Percentiles rank a stretch among this genome's conserved stretches.
Evolutionary conservation across 2,113 vertebrate genomes (phyloP).

Genomic region (Ivindomyrus marchei): DNA sequence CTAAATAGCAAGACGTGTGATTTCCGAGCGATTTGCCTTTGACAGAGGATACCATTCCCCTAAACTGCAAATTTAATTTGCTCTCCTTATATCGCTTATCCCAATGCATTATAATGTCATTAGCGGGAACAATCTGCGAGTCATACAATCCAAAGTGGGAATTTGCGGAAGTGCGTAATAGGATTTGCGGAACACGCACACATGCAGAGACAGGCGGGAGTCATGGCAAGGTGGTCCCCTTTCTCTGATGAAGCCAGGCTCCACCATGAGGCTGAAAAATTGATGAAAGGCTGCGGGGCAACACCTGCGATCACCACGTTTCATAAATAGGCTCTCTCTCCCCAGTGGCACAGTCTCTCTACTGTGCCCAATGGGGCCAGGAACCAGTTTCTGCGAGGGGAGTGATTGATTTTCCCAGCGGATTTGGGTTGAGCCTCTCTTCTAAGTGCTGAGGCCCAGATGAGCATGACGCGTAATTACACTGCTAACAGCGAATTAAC

Average conservation of each 20-base stretch:
- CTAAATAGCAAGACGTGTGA: neutral
- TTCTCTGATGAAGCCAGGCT: neutral
- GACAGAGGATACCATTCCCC: neutral
- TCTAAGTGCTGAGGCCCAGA: neutral
- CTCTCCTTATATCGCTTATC: conserved; percentile 1
- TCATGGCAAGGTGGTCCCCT: neutral
- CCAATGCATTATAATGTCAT: conserved; percentile 15
- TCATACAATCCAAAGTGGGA: conserved; percentile 2
- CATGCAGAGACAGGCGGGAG: neutral
- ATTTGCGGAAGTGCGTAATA: conserved; percentile 2
- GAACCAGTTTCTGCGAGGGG: neutral
- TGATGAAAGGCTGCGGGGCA: neutral
- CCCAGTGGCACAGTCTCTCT: neutral
- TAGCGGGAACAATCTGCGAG: conserved; percentile 4
- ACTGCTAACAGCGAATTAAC: neutral
- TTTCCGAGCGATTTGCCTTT: neutral
- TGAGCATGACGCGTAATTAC: neutral
- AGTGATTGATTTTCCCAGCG: neutral
- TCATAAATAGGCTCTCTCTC: neutral
- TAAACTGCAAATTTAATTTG: conserved; percentile 13
- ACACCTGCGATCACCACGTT: conserved; percentile 4
- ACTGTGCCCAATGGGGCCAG: neutral
- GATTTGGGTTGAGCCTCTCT: neutral
- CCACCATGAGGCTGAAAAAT: neutral
- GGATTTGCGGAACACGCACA: conserved; percentile 1